phyloP scores from a whole-genome alignment of 2,113 vertebrate species.

The Oryzias woworae region DNA sequence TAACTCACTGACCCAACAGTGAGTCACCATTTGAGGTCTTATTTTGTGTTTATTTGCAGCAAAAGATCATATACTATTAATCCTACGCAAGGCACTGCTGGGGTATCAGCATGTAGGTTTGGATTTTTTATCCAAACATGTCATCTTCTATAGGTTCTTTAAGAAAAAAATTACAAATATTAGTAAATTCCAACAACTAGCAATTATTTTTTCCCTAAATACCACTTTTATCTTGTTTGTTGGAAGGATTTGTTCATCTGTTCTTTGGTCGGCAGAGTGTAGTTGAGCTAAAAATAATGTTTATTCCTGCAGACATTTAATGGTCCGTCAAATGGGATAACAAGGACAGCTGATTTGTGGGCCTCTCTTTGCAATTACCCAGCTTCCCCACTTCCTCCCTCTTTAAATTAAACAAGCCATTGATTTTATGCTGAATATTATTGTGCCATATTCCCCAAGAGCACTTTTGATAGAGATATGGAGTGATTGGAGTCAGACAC shows the following conservation, averaged over 20 bases:
- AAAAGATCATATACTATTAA: too few relatives aligned
- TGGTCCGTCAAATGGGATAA: constrained; percentile 78
- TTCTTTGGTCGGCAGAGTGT: constrained; percentile 46
- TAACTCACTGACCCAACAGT: too few relatives aligned
- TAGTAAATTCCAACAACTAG: constrained; percentile 33
- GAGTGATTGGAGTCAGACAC: constrained; percentile 52
- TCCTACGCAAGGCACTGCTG: too few relatives aligned
- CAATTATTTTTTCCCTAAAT: constrained; percentile 2
- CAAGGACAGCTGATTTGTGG: constrained; percentile 76
- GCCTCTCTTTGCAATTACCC: constrained; percentile 73
- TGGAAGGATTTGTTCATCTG: constrained; percentile 44
- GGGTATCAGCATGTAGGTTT: too few relatives aligned
- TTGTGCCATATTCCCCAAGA: constrained; percentile 74
- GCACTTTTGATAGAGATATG: constrained; percentile 65
- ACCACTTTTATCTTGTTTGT: constrained; percentile 18
- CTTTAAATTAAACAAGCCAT: constrained; percentile 79
- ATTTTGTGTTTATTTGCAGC: too few relatives aligned
- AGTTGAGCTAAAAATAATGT: constrained; percentile 76
- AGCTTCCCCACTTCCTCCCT: constrained; percentile 67
- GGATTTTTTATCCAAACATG: neutral
- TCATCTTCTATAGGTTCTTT: neutral
- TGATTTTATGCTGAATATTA: constrained; percentile 79
- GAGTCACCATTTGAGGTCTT: too few relatives aligned
- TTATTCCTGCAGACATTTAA: constrained; percentile 75
- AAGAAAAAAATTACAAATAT: neutral